These are phyloP conservation scores for Dynastes grantii DNA, from an alignment of 2,888 invertebrate genomes.

Conservation along the genomic window DNA sequence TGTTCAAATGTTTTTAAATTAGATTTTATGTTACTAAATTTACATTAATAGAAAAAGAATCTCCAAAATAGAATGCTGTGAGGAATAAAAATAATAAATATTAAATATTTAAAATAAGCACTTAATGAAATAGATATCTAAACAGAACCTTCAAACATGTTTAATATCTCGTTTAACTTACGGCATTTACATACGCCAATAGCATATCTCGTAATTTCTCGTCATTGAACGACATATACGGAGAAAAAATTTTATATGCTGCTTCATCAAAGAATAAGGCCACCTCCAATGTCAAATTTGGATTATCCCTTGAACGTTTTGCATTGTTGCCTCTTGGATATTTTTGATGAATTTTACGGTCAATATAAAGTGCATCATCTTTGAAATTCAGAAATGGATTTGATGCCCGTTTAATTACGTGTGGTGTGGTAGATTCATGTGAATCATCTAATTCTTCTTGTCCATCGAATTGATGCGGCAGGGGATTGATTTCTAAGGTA, in stretches of 20 bases:
- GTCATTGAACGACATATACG: constrained; percentile 79
- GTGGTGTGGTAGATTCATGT: constrained; percentile 68
- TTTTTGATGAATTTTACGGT: neutral
- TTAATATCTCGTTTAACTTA: neutral
- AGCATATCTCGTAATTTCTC: constrained; percentile 81
- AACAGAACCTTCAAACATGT: too few species aligned
- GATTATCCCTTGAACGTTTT: neutral
- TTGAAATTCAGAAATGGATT: constrained; percentile 64
- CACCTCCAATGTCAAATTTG: constrained; percentile 77
- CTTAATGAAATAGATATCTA: too few species aligned
- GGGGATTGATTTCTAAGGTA: constrained; percentile 81
- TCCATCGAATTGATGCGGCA: constrained; percentile 70
- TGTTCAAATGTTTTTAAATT: too few species aligned
- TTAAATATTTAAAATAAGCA: too few species aligned
- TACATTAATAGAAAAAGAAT: too few species aligned
- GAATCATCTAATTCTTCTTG: constrained; percentile 66
- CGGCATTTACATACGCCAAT: constrained; percentile 82
- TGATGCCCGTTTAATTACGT: constrained; percentile 75
- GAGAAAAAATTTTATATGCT: constrained; percentile 80
- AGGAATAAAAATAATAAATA: too few species aligned
- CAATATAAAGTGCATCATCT: constrained; percentile 46
- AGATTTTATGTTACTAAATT: too few species aligned
- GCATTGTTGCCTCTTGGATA: constrained; percentile 55
- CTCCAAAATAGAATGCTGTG: too few species aligned
- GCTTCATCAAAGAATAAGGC: constrained; percentile 84